Evolutionary conservation across 2,888 invertebrate genomes (phyloP), one percentile per base, ranked within the genome.

Genomic region (Sycophila texana): DNA sequence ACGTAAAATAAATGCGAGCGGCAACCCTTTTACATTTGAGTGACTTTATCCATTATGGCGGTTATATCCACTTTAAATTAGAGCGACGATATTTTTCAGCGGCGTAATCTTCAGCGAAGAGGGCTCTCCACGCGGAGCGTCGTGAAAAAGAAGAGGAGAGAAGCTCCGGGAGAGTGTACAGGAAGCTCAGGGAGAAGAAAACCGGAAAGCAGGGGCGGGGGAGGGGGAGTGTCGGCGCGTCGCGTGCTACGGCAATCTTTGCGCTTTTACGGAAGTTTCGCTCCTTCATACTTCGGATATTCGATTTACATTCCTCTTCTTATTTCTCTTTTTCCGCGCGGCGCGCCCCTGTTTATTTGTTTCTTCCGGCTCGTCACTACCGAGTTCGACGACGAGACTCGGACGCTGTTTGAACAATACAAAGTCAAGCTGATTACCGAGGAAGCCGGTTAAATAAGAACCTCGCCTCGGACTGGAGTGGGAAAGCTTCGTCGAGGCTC

Each of bases 241-340:
- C 49, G 20, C 49, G 22, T 16, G 58, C 22, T 18, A 39, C 58
- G 30, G 58, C 76, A 75, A 76, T 73, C 80, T 72, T 61, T 72
- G 39, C 74, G 65, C 76, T 77, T 77, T 63, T 63, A 67, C 73
- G 57, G 65, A 80, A 80, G 77, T 68, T 80, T 80, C 73, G 60
- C 16, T 55, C 22, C 61, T 26, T 53, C 67, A 47, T 77, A 74
- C 76, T 65, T 63, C 51, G 65, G 65, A 73, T 77, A 66, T 80
- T 80, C 68, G 73, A 76, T 80, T 80, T 70, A 49, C 63, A 60
- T 77, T 61, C 51, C 39, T 61, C 49, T 49, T 74, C n/a, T 12
- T 18, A 26, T 49, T 51, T 68, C 61, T n/a, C n/a, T n/a, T 55
- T 22, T 20, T 12, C 20, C 7, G 14, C 10, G 18, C 12, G 30